Conservation (phyloP, 2,888 invertebrate genomes). For the Agrotis ipsilon region DNA sequence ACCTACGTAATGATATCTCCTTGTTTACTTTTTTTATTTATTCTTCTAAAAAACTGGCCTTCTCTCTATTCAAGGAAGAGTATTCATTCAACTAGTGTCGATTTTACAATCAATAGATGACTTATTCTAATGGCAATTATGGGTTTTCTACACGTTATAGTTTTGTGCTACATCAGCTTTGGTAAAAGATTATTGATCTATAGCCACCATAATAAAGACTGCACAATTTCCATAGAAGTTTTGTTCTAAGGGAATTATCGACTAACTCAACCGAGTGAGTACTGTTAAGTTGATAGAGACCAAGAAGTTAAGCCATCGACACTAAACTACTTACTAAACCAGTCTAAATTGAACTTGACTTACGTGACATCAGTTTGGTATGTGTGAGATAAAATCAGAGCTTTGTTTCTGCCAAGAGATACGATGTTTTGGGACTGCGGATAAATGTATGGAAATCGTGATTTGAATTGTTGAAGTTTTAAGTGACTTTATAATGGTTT, state of each 20-base stretch:
- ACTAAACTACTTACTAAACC: constrained; percentile 27
- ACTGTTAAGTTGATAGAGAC: constrained; percentile 1
- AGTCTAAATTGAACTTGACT: constrained; percentile 32
- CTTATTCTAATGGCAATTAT: no score
- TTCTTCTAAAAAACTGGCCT: no score
- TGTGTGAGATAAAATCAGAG: constrained; percentile 74
- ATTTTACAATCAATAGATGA: no score
- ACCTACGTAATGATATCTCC: no score
- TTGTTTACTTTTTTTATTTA: no score
- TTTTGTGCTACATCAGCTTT: no score
- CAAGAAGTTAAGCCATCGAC: constrained; percentile 18
- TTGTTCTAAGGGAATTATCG: background rate
- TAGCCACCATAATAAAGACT: background rate
- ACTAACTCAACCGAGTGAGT: background rate
- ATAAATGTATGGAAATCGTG: constrained; percentile 77
- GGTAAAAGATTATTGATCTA: background rate
- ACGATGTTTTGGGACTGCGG: constrained; percentile 68
- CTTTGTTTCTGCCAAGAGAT: constrained; percentile 75
- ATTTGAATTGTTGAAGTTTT: constrained; percentile 67
- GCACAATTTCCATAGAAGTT: background rate
- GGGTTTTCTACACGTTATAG: no score
- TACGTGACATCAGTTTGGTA: constrained; percentile 38
- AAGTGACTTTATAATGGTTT: constrained; percentile 43
- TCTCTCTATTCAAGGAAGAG: no score
- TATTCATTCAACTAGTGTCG: no score